These are phyloP conservation scores for Acanthaster planci DNA, from an alignment of 35 echinoderm and acorn worm genomes.

Conservation along the genomic window DNA sequence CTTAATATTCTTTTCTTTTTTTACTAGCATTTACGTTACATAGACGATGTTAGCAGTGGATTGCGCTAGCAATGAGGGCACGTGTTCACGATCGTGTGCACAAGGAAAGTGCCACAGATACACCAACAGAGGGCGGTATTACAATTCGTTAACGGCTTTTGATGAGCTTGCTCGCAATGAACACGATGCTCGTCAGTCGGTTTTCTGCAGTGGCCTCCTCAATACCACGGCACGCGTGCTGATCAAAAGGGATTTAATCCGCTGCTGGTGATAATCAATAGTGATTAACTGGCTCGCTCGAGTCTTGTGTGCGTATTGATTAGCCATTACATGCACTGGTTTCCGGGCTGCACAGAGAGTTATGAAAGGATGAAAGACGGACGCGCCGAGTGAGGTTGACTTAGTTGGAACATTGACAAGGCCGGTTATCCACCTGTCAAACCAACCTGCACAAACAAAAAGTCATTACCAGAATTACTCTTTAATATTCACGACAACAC, in stretches of 20 bases:
- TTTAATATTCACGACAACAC: neutral
- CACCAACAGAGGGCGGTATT: slow-evolving; percentile 21
- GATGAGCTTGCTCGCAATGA: neutral
- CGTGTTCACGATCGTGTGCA: neutral
- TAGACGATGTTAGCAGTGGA: too few relatives aligned
- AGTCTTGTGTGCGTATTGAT: slow-evolving; percentile 1
- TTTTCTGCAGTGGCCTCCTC: neutral
- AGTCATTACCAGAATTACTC: slow-evolving; percentile 5
- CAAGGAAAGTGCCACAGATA: neutral
- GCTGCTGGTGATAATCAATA: neutral
- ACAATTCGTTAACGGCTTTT: neutral
- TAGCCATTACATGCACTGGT: neutral
- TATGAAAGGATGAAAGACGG: neutral
- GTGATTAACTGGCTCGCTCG: slow-evolving; percentile 6
- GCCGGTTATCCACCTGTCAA: neutral
- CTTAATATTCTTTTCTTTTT: too few relatives aligned
- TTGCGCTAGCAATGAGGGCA: neutral
- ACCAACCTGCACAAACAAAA: neutral
- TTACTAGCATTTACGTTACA: too few relatives aligned
- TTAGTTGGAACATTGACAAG: too few relatives aligned
- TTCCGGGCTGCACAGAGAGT: slow-evolving; percentile 1
- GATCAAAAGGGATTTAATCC: neutral
- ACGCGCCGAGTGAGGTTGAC: too few relatives aligned
- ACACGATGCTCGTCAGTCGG: neutral
- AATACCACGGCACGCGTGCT: slow-evolving; percentile 13